Evolutionary conservation across 2,113 vertebrate species (phyloP).

Genomic region (Corydoras sp.): DNA sequence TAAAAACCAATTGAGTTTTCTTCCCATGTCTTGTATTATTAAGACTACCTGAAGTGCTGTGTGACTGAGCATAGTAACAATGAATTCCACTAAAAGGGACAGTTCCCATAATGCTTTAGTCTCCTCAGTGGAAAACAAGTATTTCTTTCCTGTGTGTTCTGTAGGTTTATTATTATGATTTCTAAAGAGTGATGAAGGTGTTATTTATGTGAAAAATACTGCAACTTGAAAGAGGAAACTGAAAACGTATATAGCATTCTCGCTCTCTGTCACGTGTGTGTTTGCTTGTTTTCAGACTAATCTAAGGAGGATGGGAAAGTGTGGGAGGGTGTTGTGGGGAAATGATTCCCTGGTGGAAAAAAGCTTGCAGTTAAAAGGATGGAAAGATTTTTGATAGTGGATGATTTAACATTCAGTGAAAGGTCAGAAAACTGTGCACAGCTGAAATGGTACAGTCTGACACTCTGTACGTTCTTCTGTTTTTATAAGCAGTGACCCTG

Average conservation of each 20-base stretch:
- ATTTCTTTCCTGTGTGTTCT: neutral
- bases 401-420: slow-evolving; percentile 13
- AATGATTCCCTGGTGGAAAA: slow-evolving; percentile 26
- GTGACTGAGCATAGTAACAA: slow-evolving; percentile 25
- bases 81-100: neutral
- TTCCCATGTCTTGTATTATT: slow-evolving; percentile 16
- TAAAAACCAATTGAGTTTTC: slow-evolving; percentile 15
- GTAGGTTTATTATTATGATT: no score
- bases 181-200: no score
- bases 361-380: slow-evolving; percentile 7
- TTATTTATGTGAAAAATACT: neutral
- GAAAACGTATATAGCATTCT: neutral
- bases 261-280: neutral
- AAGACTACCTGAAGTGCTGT: slow-evolving; percentile 4
- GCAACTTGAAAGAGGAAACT: slow-evolving; percentile 15
- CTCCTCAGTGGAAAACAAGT: no score
- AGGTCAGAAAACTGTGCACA: neutral
- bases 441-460: no score
- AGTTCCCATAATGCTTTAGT: neutral
- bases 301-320: slow-evolving; percentile 29
- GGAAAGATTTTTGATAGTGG: slow-evolving; percentile 5
- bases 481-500: no score
- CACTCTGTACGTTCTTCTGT: no score
- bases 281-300: slow-evolving; percentile 27
- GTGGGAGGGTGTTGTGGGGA: slow-evolving; percentile 6